Percentiles rank a stretch among this genome's conserved stretches.
Evolutionary conservation across 2,797 vertebrate species (phyloP).

Genomic region (Neosilurus hyrtlii): DNA sequence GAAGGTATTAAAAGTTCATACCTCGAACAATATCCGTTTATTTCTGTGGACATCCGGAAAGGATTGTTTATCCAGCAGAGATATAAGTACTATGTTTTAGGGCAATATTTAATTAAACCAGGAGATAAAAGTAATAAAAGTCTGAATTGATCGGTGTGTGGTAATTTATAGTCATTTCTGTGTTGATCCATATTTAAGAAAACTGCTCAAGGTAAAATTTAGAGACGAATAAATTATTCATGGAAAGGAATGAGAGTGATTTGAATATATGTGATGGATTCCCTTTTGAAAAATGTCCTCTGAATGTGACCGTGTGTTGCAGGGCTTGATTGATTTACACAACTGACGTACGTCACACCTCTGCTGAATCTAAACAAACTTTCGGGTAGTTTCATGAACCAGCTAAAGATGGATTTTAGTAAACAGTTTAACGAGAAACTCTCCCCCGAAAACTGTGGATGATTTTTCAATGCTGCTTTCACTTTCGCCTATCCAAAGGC

Average conservation of each 20-base stretch:
- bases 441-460: neutral
- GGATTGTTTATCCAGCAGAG: neutral
- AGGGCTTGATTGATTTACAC: neutral
- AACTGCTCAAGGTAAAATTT: neutral
- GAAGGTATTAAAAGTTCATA: neutral
- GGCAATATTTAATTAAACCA: neutral
- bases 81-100: neutral
- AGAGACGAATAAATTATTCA: neutral
- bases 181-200: neutral
- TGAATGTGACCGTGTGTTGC: neutral
- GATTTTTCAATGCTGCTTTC: neutral
- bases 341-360: neutral
- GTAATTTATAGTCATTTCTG: neutral
- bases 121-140: neutral
- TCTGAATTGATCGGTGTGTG: neutral
- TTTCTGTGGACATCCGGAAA: neutral
- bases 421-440: neutral
- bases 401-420: neutral
- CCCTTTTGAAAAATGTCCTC: neutral
- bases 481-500: neutral
- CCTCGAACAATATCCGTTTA: neutral
- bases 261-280: neutral
- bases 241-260: neutral
- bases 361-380: neutral
- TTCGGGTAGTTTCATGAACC: neutral